Percentiles rank a stretch among this genome's conserved stretches.
These are phyloP conservation scores for Podarcis cretensis DNA, from an alignment of 2,113 vertebrate species.

Conservation along the genomic window DNA sequence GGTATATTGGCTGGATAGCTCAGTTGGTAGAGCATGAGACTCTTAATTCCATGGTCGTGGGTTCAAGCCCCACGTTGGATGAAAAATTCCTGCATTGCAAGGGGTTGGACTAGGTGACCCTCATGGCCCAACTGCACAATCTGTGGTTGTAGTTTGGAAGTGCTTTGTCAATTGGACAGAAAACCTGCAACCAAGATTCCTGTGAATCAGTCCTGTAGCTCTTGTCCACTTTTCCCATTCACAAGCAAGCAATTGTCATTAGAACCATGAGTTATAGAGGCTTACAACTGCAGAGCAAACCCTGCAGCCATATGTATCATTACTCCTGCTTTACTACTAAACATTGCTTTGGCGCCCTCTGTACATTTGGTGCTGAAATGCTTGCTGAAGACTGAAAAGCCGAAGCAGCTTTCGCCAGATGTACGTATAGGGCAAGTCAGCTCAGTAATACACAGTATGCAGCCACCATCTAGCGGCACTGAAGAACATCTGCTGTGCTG, in stretches of 20 bases:
- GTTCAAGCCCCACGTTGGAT: no score
- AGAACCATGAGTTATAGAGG: not conserved
- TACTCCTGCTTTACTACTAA: not conserved
- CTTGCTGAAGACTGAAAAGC: not conserved
- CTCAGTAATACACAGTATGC: not conserved
- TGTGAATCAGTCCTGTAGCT: not conserved
- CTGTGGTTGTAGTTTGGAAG: no score
- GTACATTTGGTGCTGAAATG: not conserved
- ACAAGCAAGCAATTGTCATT: constrained; percentile 37
- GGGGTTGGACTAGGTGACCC: no score
- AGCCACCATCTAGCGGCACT: constrained; percentile 20
- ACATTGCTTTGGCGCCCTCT: not conserved
- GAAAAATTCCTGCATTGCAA: no score
- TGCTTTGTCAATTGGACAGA: no score
- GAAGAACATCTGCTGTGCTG: not conserved
- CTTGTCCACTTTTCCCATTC: constrained; percentile 20
- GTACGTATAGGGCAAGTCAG: no score
- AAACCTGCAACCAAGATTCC: no score
- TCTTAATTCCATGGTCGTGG: no score
- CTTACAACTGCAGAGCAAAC: not conserved
- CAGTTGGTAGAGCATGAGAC: no score
- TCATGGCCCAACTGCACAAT: no score
- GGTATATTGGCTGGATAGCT: not conserved
- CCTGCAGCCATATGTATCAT: not conserved
- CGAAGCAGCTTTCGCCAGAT: not conserved